These are phyloP conservation scores for Phymorhynchus buccinoides DNA, from an alignment of 1,140 invertebrate species.

Conservation along the genomic window DNA sequence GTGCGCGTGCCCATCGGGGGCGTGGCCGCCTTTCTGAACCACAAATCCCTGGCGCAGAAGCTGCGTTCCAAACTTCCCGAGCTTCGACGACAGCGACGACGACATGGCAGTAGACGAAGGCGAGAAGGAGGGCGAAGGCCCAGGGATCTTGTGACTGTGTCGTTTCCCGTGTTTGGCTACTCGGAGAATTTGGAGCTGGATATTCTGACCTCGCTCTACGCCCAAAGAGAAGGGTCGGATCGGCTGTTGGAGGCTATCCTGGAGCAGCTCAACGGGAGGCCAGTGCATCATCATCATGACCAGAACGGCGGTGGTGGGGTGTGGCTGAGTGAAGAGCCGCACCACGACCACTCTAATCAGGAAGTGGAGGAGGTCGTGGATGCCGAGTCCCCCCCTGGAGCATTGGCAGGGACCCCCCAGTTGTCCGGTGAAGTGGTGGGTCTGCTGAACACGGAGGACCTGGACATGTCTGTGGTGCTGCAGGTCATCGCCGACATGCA, in stretches of 20 bases:
- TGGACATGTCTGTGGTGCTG: constrained; percentile 16
- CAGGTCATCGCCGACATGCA: constrained; percentile 6
- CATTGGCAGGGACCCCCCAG: background rate
- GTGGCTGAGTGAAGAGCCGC: background rate
- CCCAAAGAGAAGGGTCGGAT: background rate
- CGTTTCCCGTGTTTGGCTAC: background rate
- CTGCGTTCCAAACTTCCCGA: background rate
- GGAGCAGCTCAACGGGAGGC: background rate
- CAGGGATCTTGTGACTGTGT: background rate
- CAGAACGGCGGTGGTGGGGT: background rate
- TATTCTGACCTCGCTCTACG: background rate
- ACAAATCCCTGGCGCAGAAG: background rate
- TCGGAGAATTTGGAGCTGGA: background rate
- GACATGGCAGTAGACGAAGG: background rate
- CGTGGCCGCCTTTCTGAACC: background rate
- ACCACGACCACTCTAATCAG: background rate
- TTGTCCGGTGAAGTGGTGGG: background rate
- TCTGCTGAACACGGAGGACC: background rate
- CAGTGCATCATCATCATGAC: background rate
- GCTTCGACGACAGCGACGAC: background rate
- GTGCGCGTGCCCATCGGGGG: background rate
- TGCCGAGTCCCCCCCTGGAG: background rate
- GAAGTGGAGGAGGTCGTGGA: background rate
- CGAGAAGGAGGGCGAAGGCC: background rate
- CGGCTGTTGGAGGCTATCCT: background rate